phyloP scores from a whole-genome alignment of 1,140 invertebrate species.

The Parapsyche elsis region DNA sequence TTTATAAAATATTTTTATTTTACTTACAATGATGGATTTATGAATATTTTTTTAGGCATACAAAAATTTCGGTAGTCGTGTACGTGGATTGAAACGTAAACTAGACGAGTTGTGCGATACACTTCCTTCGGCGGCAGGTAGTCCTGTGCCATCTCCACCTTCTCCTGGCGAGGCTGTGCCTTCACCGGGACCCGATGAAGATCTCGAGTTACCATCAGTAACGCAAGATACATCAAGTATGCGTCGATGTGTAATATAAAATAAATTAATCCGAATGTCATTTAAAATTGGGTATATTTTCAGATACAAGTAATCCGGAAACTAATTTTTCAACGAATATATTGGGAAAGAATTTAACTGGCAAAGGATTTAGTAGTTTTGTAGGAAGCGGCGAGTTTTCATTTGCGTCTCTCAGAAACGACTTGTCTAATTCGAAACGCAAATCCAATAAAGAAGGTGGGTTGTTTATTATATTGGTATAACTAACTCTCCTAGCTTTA shows the following conservation, averaged over 20 bases:
- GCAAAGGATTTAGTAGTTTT: constrained; percentile 63
- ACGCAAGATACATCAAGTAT: constrained; percentile 47
- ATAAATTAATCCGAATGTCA: background rate
- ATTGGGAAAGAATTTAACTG: constrained; percentile 62
- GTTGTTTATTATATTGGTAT: background rate
- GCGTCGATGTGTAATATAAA: background rate
- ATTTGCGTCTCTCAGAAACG: constrained; percentile 34
- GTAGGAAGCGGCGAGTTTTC: constrained; percentile 60
- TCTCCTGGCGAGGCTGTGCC: constrained; percentile 80
- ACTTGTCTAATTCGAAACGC: background rate
- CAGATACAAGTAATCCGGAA: constrained; percentile 64
- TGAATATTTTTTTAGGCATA: constrained; percentile 77
- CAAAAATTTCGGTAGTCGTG: constrained; percentile 88
- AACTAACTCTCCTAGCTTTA: too few relatives aligned
- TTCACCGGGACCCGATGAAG: constrained; percentile 84
- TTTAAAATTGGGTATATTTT: constrained; percentile 28
- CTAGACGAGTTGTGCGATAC: constrained; percentile 79
- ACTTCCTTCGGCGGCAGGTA: constrained; percentile 76
- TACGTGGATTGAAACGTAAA: constrained; percentile 86
- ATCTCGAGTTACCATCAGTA: constrained; percentile 76
- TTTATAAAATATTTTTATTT: constrained; percentile 33
- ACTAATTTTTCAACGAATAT: constrained; percentile 64
- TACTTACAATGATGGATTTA: constrained; percentile 37
- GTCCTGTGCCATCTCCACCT: constrained; percentile 77
- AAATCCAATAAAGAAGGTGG: constrained; percentile 4